A percentile compares a stretch with the other conserved stretches of the same genome.
These are phyloP conservation scores for Pseudococcus jackbeardsleyi DNA, from an alignment of 2,888 invertebrate genomes.

Conservation along the genomic window DNA sequence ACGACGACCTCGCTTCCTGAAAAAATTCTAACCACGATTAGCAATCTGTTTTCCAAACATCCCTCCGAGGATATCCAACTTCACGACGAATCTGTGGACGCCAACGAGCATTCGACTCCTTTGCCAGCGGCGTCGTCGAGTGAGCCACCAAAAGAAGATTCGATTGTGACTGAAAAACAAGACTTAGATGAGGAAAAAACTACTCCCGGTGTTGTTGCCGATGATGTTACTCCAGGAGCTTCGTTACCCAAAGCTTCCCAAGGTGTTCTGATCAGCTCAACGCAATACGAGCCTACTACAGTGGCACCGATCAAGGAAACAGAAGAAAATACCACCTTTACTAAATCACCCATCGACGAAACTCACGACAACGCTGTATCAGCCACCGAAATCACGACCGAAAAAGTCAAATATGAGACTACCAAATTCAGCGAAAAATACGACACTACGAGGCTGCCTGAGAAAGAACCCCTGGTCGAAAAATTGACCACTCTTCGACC, in stretches of 20 bases:
- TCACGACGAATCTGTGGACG: neutral
- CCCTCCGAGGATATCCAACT: conserved; percentile 53
- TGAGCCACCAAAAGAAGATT: neutral
- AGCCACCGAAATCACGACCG: conserved; percentile 54
- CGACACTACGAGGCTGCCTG: neutral
- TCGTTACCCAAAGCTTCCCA: conserved; percentile 22
- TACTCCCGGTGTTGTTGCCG: neutral
- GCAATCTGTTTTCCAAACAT: neutral
- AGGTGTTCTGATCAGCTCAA: neutral
- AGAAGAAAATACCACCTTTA: neutral
- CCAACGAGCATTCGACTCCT: conserved; percentile 7
- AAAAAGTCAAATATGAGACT: conserved; percentile 18
- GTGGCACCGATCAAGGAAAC: neutral
- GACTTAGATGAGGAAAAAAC: conserved; percentile 51
- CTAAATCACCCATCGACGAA: neutral
- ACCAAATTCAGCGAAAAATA: conserved; percentile 12
- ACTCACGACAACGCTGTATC: conserved; percentile 23
- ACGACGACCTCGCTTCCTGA: conserved; percentile 32
- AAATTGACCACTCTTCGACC: neutral
- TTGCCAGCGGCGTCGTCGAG: neutral
- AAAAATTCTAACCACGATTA: neutral
- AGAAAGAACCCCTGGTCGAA: neutral
- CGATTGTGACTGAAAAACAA: conserved; percentile 59
- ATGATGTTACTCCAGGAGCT: neutral
- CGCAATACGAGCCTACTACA: conserved; percentile 13